phyloP scores from a whole-genome alignment of 2,113 vertebrate genomes.

The Notothenia coriiceps region DNA sequence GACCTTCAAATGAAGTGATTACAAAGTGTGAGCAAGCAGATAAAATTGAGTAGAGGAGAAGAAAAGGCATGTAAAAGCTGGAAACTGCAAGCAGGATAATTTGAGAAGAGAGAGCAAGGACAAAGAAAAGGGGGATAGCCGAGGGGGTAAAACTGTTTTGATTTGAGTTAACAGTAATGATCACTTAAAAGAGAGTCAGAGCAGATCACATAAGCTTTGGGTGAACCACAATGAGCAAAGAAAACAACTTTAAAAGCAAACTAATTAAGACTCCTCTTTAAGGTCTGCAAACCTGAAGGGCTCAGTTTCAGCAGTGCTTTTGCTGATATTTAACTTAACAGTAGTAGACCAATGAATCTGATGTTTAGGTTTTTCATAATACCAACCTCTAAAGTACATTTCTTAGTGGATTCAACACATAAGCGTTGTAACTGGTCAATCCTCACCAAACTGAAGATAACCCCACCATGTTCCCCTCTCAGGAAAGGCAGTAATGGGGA shows the following conservation, averaged over 20 bases:
- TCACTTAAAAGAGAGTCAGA: constrained; percentile 34
- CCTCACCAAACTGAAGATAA: constrained; percentile 75
- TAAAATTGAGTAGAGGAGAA: not conserved
- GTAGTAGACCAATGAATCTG: not conserved
- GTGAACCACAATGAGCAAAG: constrained; percentile 46
- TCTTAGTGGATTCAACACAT: constrained; percentile 23
- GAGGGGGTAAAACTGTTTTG: constrained; percentile 21
- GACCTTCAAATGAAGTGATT: constrained; percentile 36
- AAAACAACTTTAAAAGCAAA: constrained; percentile 44
- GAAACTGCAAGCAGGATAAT: not conserved
- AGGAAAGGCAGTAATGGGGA: constrained; percentile 75
- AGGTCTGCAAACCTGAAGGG: constrained; percentile 8
- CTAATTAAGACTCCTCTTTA: constrained; percentile 41
- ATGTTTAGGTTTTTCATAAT: too few relatives aligned
- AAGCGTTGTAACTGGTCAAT: constrained; percentile 22
- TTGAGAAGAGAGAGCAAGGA: not conserved
- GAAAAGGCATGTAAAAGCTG: not conserved
- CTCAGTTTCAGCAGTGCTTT: not conserved
- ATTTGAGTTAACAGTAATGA: constrained; percentile 55
- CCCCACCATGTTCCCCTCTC: constrained; percentile 44
- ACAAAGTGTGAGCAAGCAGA: not conserved
- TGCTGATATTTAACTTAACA: not conserved
- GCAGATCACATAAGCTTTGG: constrained; percentile 16
- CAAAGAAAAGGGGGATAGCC: not conserved
- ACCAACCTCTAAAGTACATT: not conserved